Percentiles rank a stretch among this genome's conserved stretches.
phyloP scores from a whole-genome alignment of 2,888 invertebrate genomes.

The Phlogophora meticulosa region DNA sequence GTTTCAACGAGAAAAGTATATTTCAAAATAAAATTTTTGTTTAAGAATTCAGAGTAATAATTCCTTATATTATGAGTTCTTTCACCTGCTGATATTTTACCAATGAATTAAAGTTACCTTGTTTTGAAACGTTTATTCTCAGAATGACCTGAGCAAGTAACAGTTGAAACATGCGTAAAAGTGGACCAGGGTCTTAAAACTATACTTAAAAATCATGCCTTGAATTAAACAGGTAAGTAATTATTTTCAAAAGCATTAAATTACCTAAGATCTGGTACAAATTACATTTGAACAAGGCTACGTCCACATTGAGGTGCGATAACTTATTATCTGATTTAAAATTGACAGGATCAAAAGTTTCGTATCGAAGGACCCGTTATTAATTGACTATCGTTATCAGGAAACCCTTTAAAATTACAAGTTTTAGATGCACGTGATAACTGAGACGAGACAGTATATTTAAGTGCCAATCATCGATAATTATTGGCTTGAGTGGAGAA shows the following conservation, averaged over 20 bases:
- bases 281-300: constrained; percentile 61
- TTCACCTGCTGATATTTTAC: too few relatives aligned
- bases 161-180: constrained; percentile 61
- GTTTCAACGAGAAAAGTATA: too few relatives aligned
- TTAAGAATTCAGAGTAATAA: too few relatives aligned
- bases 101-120: neutral
- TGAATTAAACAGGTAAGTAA: constrained; percentile 49
- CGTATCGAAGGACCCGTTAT: constrained; percentile 16
- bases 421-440: constrained; percentile 22
- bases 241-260: constrained; percentile 50
- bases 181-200: constrained; percentile 71
- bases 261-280: constrained; percentile 57
- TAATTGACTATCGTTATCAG: constrained; percentile 13
- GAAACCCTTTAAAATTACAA: constrained; percentile 10
- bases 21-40: too few relatives aligned
- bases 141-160: constrained; percentile 1
- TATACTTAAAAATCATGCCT: constrained; percentile 71
- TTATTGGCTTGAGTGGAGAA: constrained; percentile 22
- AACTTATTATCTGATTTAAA: constrained; percentile 18
- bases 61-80: too few relatives aligned
- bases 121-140: constrained; percentile 8
- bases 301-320: constrained; percentile 21
- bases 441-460: constrained; percentile 12
- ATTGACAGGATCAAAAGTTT: constrained; percentile 27
- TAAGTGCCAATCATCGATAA: constrained; percentile 27